Percentiles rank a stretch among this genome's conserved stretches.
phyloP scores from a whole-genome alignment of 2,888 invertebrate species.

The Lasioglossum morio region DNA sequence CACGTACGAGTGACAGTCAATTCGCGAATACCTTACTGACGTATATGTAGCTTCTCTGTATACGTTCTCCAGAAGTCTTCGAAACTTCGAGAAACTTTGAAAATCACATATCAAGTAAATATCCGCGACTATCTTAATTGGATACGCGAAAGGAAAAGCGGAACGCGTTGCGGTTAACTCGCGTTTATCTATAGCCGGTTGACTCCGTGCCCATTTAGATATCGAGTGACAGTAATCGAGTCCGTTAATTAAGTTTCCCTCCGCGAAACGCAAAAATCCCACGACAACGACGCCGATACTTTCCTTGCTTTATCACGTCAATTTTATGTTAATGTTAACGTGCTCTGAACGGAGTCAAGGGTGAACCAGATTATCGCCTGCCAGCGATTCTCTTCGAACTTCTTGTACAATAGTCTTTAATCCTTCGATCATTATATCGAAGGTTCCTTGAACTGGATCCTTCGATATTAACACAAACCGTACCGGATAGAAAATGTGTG shows the following conservation, averaged over 20 bases:
- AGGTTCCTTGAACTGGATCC: too few relatives aligned
- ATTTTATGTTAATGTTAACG: conserved; percentile 1
- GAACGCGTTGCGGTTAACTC: neutral
- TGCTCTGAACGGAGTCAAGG: neutral
- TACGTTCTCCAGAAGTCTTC: neutral
- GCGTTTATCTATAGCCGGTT: neutral
- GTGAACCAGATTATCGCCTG: neutral
- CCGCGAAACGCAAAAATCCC: neutral
- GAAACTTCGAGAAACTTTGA: neutral
- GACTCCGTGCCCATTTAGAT: conserved; percentile 6
- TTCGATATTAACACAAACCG: too few relatives aligned
- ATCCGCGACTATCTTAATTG: conserved; percentile 4
- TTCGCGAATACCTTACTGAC: too few relatives aligned
- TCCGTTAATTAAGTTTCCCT: neutral
- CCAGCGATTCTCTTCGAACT: neutral
- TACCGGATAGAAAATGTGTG: too few relatives aligned
- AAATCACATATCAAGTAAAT: neutral
- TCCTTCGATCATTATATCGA: neutral
- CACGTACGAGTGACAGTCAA: neutral
- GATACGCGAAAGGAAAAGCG: neutral
- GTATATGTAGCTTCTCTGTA: too few relatives aligned
- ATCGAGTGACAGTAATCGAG: conserved; percentile 11
- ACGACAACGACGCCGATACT: neutral
- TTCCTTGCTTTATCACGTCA: neutral
- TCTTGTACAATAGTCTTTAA: neutral